Evolutionary conservation across 1,140 invertebrate species (phyloP), one percentile per base, ranked within the genome.

Genomic region (Drosophila subpulchrella): DNA sequence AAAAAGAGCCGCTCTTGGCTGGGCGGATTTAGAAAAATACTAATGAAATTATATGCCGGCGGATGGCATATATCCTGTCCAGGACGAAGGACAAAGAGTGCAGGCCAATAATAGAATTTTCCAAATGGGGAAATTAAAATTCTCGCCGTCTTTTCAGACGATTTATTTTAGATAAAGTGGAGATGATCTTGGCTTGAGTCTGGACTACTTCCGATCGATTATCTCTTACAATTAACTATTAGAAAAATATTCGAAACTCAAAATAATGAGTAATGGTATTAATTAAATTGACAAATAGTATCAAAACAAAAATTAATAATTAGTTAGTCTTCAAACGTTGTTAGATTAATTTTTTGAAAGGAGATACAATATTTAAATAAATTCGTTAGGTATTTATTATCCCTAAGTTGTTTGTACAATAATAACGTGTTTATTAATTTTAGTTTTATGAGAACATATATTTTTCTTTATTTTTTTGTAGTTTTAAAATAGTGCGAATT

Each of bases 1-100:
- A 27, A 53, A 10, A 58, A 65, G 61, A 70, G 41, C 57, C 59
- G 67, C 60, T 74, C 72, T 56, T 46, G 73, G 56, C 55, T 46
- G 75, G 61, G 58, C 79, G 78, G 83, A 81, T 84, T 84, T 84
- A 88, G 79, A 88, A 85, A 88, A 75, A 88, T 67, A 72, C 75
- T 85, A 85, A 85, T 88, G 78, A 72, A 88, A 88, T 85, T 85
- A 88, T 82, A 75, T 75, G 70, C 63, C 75, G 65, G 59, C 55
- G 76, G 76, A 73, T 67, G 80, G 70, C 62, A 65, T 85, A 86
- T 81, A 86, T 85, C 65, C 81, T 78, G 68, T 38, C 70, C 59
- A 44, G 51, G 51, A 42, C 60, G 74, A 55, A 48, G 50, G 56
- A 75, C 75, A 85, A 72, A 79, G 66, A 62, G 74, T 73, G 76